Percentiles rank a stretch among this genome's conserved stretches.
Evolutionary conservation across 2,888 invertebrate genomes (phyloP).

Genomic region (Allophyes oxyacanthae): DNA sequence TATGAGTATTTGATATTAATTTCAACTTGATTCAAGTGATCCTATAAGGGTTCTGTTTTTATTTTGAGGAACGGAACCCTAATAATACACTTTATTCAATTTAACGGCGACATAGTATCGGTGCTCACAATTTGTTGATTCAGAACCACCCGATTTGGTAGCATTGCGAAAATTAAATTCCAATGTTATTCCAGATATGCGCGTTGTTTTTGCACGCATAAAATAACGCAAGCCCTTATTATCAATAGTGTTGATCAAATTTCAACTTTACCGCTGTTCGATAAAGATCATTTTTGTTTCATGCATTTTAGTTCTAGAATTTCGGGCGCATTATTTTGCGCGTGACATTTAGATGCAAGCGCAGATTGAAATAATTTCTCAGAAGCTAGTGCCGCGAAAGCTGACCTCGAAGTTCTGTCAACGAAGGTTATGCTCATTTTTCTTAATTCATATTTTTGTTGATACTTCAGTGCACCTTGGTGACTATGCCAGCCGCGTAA

Average conservation of each 20-base stretch:
- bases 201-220: conserved; percentile 40
- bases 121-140: conserved; percentile 61
- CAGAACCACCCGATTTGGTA: conserved; percentile 45
- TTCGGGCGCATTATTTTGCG: conserved; percentile 46
- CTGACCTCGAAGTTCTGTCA: conserved; percentile 39
- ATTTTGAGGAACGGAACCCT: no score
- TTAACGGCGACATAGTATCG: conserved; percentile 64
- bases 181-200: conserved; percentile 55
- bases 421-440: conserved; percentile 14
- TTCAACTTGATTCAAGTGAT: no score
- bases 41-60: no score
- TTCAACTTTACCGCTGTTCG: background rate
- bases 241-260: conserved; percentile 2
- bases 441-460: no score
- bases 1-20: no score
- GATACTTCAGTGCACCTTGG: no score
- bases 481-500: no score
- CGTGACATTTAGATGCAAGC: conserved; percentile 53
- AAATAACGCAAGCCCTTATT: conserved; percentile 23
- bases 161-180: conserved; percentile 52
- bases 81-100: conserved; percentile 62
- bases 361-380: conserved; percentile 40
- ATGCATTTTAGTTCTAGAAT: conserved; percentile 15
- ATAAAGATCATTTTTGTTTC: conserved; percentile 26
- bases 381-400: conserved; percentile 43